Conservation (phyloP, 2,888 invertebrate genomes). For the Plemyria rubiginata region DNA sequence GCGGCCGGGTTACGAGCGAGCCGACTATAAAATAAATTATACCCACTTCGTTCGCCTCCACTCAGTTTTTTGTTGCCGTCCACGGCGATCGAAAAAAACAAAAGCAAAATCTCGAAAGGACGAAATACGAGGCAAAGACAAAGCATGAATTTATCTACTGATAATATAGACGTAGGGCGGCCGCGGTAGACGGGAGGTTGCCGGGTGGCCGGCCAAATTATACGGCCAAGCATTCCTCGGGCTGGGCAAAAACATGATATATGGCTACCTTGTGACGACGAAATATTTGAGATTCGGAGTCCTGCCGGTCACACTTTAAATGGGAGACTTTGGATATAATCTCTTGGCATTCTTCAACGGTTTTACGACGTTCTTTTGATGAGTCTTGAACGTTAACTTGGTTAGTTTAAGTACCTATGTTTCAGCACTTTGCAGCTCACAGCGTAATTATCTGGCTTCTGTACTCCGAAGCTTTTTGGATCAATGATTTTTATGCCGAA, state of each 20-base stretch:
- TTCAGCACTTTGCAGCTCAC: background rate
- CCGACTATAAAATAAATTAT: constrained; percentile 85
- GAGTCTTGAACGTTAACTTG: constrained; percentile 1
- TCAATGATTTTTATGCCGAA: background rate
- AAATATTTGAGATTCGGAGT: constrained; percentile 79
- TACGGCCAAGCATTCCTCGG: constrained; percentile 80
- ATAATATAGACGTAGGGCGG: constrained; percentile 84
- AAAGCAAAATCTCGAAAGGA: constrained; percentile 82
- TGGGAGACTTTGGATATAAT: constrained; percentile 75
- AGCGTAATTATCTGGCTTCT: background rate
- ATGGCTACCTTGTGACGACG: constrained; percentile 81
- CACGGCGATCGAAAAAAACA: constrained; percentile 71
- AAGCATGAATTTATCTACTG: constrained; percentile 85
- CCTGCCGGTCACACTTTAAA: constrained; percentile 76
- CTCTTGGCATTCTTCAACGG: constrained; percentile 64
- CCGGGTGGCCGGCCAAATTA: constrained; percentile 82
- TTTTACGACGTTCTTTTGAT: constrained; percentile 55
- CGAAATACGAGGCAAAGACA: constrained; percentile 85
- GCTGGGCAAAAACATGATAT: constrained; percentile 82
- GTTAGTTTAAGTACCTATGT: background rate
- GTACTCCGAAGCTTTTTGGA: background rate
- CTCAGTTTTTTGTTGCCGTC: constrained; percentile 82
- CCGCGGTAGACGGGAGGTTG: constrained; percentile 75
- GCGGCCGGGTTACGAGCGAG: constrained; percentile 83
- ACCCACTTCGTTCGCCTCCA: constrained; percentile 84